Conservation (phyloP, 2,113 vertebrate species). For the Bothrops jararaca region DNA sequence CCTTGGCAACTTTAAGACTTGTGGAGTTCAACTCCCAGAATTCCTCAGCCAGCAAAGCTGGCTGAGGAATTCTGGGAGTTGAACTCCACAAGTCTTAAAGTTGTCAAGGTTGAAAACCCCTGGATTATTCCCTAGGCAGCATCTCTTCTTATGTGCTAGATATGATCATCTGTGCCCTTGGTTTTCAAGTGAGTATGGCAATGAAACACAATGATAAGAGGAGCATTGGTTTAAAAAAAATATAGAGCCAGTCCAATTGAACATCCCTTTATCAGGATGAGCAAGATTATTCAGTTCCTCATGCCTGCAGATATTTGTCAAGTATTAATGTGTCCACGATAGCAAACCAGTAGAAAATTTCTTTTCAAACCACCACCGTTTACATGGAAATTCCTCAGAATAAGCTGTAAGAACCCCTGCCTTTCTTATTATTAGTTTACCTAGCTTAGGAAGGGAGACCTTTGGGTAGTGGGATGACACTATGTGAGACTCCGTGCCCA, state of each 20-base stretch:
- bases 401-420: not conserved
- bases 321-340: not conserved
- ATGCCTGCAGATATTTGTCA: not conserved
- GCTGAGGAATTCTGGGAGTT: no score
- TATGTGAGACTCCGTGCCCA: not conserved
- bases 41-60: no score
- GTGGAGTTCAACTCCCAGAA: no score
- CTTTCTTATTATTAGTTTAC: not conserved
- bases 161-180: not conserved
- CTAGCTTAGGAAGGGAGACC: not conserved
- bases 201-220: not conserved
- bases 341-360: not conserved
- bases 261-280: not conserved
- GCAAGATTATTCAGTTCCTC: not conserved
- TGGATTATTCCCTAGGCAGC: not conserved
- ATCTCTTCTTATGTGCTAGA: not conserved
- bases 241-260: not conserved
- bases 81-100: no score
- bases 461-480: not conserved
- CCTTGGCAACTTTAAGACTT: no score
- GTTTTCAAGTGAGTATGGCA: not conserved
- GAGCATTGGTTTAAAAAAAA: not conserved
- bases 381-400: not conserved
- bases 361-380: not conserved
- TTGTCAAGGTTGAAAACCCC: no score